These are phyloP conservation scores for Capromys pilorides DNA, from an alignment of 2,797 vertebrate species.

Conservation along the genomic window DNA sequence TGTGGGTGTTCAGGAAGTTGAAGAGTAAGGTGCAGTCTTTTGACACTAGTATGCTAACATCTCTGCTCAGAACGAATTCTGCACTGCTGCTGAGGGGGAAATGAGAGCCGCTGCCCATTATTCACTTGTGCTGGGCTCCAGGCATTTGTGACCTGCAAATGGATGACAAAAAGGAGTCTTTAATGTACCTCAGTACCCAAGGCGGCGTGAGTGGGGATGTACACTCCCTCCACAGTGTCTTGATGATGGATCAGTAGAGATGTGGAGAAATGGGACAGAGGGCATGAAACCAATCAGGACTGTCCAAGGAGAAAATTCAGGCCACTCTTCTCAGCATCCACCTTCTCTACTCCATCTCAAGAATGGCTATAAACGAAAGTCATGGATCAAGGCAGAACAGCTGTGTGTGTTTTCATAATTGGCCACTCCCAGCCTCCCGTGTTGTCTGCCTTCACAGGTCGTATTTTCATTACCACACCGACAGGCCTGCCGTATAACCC, in stretches of 20 bases:
- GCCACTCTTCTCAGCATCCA: not conserved
- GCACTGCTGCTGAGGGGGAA: slow-evolving; percentile 11
- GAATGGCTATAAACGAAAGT: not conserved
- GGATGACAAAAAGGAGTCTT: slow-evolving; percentile 22
- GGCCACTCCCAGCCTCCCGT: not conserved
- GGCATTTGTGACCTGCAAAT: slow-evolving; percentile 25
- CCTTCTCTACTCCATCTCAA: not conserved
- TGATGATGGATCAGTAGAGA: slow-evolving; percentile 9
- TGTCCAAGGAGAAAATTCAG: slow-evolving; percentile 22
- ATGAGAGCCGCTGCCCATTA: slow-evolving; percentile 47
- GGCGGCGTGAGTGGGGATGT: slow-evolving; percentile 42
- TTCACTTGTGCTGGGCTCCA: slow-evolving; percentile 62
- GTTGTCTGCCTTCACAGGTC: not conserved
- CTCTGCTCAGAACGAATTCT: slow-evolving; percentile 35
- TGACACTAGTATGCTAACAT: not conserved
- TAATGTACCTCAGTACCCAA: slow-evolving; percentile 60
- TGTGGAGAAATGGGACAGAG: not conserved
- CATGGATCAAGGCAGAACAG: not conserved
- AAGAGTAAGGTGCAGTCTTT: not conserved
- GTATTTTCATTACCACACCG: not conserved
- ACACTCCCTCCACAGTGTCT: slow-evolving; percentile 27
- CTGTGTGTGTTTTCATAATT: not conserved
- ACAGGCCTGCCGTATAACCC: not conserved
- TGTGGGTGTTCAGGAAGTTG: not conserved
- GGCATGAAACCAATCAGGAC: not conserved